Conservation (phyloP, 2,797 vertebrate species). For the Urocyon cinereoargenteus region DNA sequence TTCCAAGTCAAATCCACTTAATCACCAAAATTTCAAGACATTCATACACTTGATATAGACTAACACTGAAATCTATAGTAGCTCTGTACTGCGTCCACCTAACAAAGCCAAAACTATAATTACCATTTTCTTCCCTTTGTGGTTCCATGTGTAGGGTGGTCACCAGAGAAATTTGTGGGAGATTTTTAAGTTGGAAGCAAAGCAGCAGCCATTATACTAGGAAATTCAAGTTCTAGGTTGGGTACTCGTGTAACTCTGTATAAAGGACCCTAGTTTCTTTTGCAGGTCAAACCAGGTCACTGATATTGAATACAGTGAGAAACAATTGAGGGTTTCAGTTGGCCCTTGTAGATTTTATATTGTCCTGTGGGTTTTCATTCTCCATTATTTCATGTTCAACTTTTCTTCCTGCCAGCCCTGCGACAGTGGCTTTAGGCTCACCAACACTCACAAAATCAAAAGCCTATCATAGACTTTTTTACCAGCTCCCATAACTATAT, state of each 20-base stretch:
- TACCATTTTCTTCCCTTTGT: background rate
- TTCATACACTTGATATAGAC: background rate
- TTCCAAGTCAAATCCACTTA: background rate
- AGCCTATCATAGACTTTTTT: accelerated
- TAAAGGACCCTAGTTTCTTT: background rate
- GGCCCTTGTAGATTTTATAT: background rate
- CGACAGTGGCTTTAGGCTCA: background rate
- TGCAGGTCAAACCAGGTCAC: background rate
- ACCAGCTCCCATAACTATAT: background rate
- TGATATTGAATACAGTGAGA: background rate
- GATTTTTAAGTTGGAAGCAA: background rate
- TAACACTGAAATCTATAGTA: background rate
- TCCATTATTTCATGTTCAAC: background rate
- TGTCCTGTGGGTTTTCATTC: background rate
- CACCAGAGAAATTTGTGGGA: background rate
- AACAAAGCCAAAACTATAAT: background rate
- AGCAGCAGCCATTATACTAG: background rate
- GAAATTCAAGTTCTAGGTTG: background rate
- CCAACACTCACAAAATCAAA: background rate
- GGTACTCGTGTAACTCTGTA: background rate
- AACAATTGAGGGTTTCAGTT: background rate
- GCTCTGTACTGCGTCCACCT: background rate
- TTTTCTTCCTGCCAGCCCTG: background rate
- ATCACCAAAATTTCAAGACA: background rate
- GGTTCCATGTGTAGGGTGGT: background rate